Conservation (phyloP, 92 coral and sea anemone species). For the Epizoanthus illoricatus region DNA sequence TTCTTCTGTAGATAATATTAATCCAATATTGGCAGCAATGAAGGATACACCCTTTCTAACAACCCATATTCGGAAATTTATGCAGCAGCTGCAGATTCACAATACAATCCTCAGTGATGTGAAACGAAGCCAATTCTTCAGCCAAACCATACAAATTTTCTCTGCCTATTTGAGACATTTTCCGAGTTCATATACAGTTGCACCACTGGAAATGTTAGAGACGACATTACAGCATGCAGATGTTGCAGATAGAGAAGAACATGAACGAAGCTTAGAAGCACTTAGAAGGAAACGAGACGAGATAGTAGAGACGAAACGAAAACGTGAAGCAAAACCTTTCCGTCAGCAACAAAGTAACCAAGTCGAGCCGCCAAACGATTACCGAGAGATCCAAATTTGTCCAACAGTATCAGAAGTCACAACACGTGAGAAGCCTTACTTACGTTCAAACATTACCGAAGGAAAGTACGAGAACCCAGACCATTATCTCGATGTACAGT, state of each 20-base stretch:
- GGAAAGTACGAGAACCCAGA: constrained; percentile 66
- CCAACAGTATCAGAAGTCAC: constrained; percentile 67
- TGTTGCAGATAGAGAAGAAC: constrained; percentile 12
- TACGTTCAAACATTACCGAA: constrained; percentile 61
- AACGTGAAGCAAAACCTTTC: constrained; percentile 31
- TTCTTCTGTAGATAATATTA: not conserved
- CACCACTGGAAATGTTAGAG: constrained; percentile 42
- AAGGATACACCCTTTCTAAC: not conserved
- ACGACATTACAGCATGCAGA: constrained; percentile 21
- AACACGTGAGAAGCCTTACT: constrained; percentile 57
- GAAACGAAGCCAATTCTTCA: constrained; percentile 9
- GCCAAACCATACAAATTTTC: constrained; percentile 8
- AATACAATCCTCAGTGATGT: constrained; percentile 7
- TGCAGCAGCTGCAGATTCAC: not conserved
- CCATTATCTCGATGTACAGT: constrained; percentile 87
- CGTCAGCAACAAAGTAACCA: constrained; percentile 2
- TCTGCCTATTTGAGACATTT: constrained; percentile 51
- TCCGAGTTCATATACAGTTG: constrained; percentile 55
- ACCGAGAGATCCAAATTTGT: constrained; percentile 63
- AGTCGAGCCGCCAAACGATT: constrained; percentile 68
- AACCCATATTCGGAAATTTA: not conserved
- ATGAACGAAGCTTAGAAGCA: constrained; percentile 16
- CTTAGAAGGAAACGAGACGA: constrained; percentile 47
- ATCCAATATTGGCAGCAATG: constrained; percentile 4
- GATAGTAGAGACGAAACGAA: constrained; percentile 29